A percentile compares a stretch with the other conserved stretches of the same genome.
Evolutionary conservation across 2,888 invertebrate genomes (phyloP).

Genomic region (Dyspetes luteomarginatus): DNA sequence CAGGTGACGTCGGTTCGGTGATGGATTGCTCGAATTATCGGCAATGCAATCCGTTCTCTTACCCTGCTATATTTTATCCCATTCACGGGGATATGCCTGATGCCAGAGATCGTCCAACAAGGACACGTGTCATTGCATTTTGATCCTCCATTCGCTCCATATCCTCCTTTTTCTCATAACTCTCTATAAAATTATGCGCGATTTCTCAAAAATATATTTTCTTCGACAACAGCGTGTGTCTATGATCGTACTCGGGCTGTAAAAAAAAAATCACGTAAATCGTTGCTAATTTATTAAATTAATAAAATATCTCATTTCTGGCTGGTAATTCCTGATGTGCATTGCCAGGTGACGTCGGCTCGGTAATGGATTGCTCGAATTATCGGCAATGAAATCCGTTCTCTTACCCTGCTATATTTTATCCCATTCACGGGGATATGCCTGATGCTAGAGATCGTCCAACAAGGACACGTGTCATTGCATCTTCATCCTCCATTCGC

Average conservation of each 20-base stretch:
- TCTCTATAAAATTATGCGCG: background rate
- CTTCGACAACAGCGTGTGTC: background rate
- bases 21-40: constrained; percentile 78
- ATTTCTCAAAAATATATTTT: background rate
- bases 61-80: constrained; percentile 36
- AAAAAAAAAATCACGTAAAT: background rate
- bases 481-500: background rate
- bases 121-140: constrained; percentile 13
- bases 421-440: constrained; percentile 18
- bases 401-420: constrained; percentile 38
- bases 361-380: constrained; percentile 78
- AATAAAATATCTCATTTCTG: too few species aligned
- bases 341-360: constrained; percentile 70
- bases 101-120: constrained; percentile 14
- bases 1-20: constrained; percentile 73
- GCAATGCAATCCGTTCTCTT: constrained; percentile 64
- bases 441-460: constrained; percentile 14
- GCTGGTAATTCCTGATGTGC: too few species aligned
- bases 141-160: background rate
- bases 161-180: background rate
- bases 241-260: background rate
- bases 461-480: constrained; percentile 14
- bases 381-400: constrained; percentile 71
- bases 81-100: constrained; percentile 16
- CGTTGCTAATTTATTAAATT: background rate